Evolutionary conservation across 2,797 vertebrate species (phyloP), one percentile per base, ranked within the genome.

Genomic region (Dendrocincla tyrannina): DNA sequence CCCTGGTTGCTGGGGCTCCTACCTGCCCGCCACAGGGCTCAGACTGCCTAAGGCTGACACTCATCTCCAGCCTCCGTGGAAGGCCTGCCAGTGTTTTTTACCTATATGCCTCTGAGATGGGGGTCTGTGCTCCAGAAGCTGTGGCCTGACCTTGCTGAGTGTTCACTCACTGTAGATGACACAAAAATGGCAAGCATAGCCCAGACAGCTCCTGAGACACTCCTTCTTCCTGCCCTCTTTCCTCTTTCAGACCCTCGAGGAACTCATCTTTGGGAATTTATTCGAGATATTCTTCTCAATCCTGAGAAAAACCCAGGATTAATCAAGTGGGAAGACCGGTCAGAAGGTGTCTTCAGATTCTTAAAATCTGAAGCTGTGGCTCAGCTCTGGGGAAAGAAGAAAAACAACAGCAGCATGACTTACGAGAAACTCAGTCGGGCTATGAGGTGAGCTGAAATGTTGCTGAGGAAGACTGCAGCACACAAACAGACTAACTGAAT

Each of bases 321-420:
- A 81, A 99, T 99, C 93, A 99, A 99, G 91, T 99, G 99, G 99
- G 99, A 99, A 97, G 99, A 99, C 93, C 98, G 99, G 32, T 98
- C 99, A 6, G 98, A 99, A 95, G 99, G 99, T 2, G 97, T 99
- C 67, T 99, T 99, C 95, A 98, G 99, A 87, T 99, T 99, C 97
- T 98, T 99, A 44, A 99, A 99, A 96, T 99, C 99, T 0, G 99
- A 99, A 93, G 99, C 99, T 4, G 99, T 99, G 96, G 99, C 99
- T 73, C 99, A 99, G 95, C 97, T 99, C 13, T 99, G 99, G 99
- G 99, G 99, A 32, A 99, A 99, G 97, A 99, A 99, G 98, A 99
- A 99, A 84, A 99, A 99, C 96, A 99, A 99, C 97, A 99, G 98
- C 97, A 99, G 99, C 96, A 99, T 99, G 99, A 99, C 99, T 24